Percentiles rank a stretch among this genome's conserved stretches.
Evolutionary conservation across 2,888 invertebrate species (phyloP).

Genomic region (Mongoloraphidia duomilia): DNA sequence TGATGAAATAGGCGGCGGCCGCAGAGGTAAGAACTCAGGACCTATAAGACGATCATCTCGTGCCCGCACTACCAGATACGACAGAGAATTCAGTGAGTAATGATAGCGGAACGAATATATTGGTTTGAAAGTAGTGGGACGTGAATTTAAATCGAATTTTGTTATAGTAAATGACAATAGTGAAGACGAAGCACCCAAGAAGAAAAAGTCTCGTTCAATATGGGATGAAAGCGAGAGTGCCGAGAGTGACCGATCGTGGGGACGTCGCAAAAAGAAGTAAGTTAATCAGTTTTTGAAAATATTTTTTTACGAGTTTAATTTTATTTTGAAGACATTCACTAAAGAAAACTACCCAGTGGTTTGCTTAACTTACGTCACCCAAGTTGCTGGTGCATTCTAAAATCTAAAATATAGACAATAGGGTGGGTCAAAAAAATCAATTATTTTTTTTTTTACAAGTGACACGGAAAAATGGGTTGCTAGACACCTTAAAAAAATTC

Average conservation of each 20-base stretch:
- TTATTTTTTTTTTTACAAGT: no score
- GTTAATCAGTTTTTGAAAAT: slow-evolving; percentile 6
- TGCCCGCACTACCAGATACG: slow-evolving; percentile 35
- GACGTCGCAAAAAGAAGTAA: slow-evolving; percentile 32
- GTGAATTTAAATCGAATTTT: neutral
- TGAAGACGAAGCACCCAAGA: slow-evolving; percentile 38
- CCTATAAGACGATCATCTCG: slow-evolving; percentile 40
- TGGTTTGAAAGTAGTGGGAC: neutral
- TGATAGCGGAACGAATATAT: neutral
- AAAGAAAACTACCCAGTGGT: no score
- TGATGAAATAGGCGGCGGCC: slow-evolving; percentile 32
- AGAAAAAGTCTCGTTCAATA: slow-evolving; percentile 40
- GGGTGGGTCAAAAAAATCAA: no score
- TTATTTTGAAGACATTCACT: no score
- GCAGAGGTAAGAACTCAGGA: slow-evolving; percentile 28
- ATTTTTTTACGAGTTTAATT: no score
- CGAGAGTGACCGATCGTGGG: slow-evolving; percentile 45
- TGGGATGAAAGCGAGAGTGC: slow-evolving; percentile 45
- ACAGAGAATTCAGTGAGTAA: slow-evolving; percentile 39
- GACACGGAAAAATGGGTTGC: no score
- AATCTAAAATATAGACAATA: no score
- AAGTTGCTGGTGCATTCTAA: no score
- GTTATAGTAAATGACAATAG: slow-evolving; percentile 36
- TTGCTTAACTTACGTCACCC: no score
- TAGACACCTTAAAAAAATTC: no score